Evolutionary conservation across 2,888 invertebrate genomes (phyloP), one percentile per base, ranked within the genome.

Genomic region (Xanthorhoe spadicearia): DNA sequence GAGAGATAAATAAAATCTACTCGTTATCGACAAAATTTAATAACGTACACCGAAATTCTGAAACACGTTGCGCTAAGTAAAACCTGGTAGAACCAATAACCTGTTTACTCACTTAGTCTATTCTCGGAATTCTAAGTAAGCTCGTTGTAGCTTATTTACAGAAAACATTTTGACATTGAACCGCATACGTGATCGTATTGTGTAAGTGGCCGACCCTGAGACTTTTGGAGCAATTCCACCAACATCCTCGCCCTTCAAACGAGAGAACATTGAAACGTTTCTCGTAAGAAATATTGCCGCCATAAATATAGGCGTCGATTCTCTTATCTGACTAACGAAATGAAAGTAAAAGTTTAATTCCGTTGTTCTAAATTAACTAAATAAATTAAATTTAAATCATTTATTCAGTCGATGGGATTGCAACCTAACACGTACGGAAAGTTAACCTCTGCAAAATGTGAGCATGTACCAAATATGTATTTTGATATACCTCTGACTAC

Each of bases 91-190:
- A 23, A 23, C 28, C 49, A 50, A 59, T 55, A 55, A 28, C 28
- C 28, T 32, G 51, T 28, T 35, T 15, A 6, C 17, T 23, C 48
- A 6, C 18, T 1, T 46, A 43, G 15, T 7, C 56, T 56, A 53
- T 52, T 38, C 38, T 61, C 48, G 52, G 61, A 55, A 58, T 59
- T 46, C 59, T 43, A 60, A 60, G 52, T 55, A 51, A 59, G 54
- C 51, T 49, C 35, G 61, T 59, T 60, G 59, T 59, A 59, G 17
- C 56, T 51, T 52, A 51, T 64, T 63, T 64, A 57, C 60, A 61
- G 60, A 64, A 63, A 66, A 59, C 43, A 53, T 43, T 63, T 52
- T 64, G 67, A 64, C 67, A 67, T 67, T 67, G 67, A 57, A 64
- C 63, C 57, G 49, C 59, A 66, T 55, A 66, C 66, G 66, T 66